A percentile compares a stretch with the other conserved stretches of the same genome.
Evolutionary conservation across 2,888 invertebrate species (phyloP).

Genomic region (Helicoverpa assulta): DNA sequence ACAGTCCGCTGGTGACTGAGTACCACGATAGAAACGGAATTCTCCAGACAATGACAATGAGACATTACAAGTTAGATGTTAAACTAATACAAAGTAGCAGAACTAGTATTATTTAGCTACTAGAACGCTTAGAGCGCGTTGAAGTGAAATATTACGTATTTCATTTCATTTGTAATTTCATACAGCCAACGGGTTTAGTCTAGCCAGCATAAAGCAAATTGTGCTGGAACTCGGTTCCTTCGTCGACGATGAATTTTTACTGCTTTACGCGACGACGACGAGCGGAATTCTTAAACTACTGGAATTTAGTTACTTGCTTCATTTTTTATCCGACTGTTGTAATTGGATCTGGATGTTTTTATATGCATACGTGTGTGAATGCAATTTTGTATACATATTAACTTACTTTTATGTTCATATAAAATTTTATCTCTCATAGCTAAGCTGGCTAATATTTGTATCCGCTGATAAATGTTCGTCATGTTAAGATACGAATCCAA

Average conservation of each 20-base stretch:
- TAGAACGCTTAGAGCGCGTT: constrained; percentile 17
- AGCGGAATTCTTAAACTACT: constrained; percentile 51
- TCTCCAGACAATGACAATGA: constrained; percentile 16
- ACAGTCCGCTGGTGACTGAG: constrained; percentile 45
- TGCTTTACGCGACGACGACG: constrained; percentile 49
- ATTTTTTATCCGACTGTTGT: constrained; percentile 42
- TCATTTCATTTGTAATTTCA: constrained; percentile 55
- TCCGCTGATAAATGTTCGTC: neutral
- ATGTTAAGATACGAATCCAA: constrained; percentile 2
- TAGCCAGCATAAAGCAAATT: constrained; percentile 57
- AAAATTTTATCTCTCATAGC: too few relatives aligned
- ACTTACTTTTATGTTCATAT: too few relatives aligned
- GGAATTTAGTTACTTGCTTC: constrained; percentile 37
- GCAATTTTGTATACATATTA: constrained; percentile 29
- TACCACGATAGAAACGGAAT: constrained; percentile 44
- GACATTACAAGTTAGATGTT: constrained; percentile 23
- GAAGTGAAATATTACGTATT: constrained; percentile 41
- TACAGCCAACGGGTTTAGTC: constrained; percentile 45
- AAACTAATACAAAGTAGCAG: constrained; percentile 1
- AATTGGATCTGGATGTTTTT: constrained; percentile 47
- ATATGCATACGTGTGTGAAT: constrained; percentile 23
- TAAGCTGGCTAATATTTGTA: neutral
- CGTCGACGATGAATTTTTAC: constrained; percentile 57
- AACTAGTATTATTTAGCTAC: constrained; percentile 2
- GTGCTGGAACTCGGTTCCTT: constrained; percentile 47